phyloP scores from a whole-genome alignment of 2,797 vertebrate genomes.

The Neosalanx taihuensis region DNA sequence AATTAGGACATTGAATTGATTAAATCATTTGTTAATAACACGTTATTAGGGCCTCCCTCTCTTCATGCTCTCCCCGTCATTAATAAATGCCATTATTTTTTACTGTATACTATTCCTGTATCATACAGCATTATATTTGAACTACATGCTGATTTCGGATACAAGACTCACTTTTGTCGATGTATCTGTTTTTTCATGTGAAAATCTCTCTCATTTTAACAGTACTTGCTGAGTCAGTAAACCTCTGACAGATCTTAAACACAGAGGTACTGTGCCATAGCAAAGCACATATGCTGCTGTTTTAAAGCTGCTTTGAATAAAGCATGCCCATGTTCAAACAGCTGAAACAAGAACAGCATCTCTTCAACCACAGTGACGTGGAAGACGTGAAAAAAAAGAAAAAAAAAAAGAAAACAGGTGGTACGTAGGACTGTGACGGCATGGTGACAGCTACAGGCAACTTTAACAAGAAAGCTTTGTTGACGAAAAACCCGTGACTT shows the following conservation, averaged over 20 bases:
- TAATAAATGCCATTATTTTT: background rate
- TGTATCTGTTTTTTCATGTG: background rate
- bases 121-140: background rate
- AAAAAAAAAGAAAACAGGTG: too few species aligned
- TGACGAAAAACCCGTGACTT: too few species aligned
- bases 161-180: background rate
- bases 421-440: too few species aligned
- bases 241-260: background rate
- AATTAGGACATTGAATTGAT: background rate
- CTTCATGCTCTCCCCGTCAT: background rate
- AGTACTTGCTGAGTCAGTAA: background rate
- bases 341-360: background rate
- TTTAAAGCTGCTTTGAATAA: background rate
- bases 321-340: background rate
- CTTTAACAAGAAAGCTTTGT: too few species aligned
- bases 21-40: background rate
- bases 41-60: too few species aligned
- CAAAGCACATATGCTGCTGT: background rate
- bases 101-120: background rate
- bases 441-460: too few species aligned
- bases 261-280: background rate
- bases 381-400: background rate
- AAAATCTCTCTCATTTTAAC: background rate
- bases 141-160: background rate
- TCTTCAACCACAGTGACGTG: background rate